Percentiles rank a stretch among this genome's conserved stretches.
Conservation (phyloP, 2,113 vertebrate genomes). For the Cygnus atratus region DNA sequence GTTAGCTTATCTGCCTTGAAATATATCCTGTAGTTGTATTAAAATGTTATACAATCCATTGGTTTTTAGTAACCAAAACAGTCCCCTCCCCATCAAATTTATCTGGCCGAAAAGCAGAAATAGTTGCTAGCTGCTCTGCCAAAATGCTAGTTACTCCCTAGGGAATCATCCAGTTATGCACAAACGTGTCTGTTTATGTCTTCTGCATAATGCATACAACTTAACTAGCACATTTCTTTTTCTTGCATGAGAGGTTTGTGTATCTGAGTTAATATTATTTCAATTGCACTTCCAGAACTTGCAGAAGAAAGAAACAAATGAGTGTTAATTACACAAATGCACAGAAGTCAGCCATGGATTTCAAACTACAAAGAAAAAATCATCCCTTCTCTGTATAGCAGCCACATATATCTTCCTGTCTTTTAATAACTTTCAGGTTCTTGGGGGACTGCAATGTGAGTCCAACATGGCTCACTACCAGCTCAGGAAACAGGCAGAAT, state of each 20-base stretch:
- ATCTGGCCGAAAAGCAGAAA: conserved; percentile 44
- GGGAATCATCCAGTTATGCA: conserved; percentile 6
- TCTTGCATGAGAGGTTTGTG: neutral
- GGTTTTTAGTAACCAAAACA: conserved; percentile 30
- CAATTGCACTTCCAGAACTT: conserved; percentile 1
- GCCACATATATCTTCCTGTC: neutral
- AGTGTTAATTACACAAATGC: neutral
- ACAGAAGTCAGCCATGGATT: neutral
- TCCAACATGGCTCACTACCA: neutral
- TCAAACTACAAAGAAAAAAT: neutral
- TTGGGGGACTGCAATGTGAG: neutral
- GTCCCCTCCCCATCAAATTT: conserved; percentile 52
- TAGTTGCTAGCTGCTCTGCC: conserved; percentile 24
- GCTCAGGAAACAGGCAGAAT: neutral
- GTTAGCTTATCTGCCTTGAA: conserved; percentile 2
- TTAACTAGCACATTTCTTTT: neutral
- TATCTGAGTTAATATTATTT: neutral
- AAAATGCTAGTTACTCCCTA: conserved; percentile 61
- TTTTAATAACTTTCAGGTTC: neutral
- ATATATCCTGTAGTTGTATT: neutral
- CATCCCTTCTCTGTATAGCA: neutral
- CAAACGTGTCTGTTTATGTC: conserved; percentile 33
- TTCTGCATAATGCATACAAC: neutral
- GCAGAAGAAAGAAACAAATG: neutral
- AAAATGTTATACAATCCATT: neutral